Conservation (phyloP, 2,797 vertebrate genomes). For the Varecia variegata region DNA sequence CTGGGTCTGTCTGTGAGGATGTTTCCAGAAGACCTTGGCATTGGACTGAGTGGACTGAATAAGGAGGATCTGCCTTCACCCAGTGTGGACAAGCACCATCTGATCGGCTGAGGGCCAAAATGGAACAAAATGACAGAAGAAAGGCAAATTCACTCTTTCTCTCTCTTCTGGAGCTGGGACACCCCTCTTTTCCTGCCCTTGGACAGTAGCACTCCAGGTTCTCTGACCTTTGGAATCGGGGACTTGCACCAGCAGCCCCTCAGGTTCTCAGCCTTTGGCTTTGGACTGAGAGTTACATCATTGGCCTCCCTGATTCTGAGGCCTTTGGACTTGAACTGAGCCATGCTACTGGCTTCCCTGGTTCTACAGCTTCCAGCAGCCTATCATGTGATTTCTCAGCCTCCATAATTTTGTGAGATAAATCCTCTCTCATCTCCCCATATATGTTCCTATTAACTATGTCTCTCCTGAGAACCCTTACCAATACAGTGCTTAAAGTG, state of each 20-base stretch:
- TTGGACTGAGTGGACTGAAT: background rate
- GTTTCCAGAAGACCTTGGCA: background rate
- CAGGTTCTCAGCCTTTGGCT: background rate
- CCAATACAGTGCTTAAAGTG: background rate
- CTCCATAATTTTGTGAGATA: background rate
- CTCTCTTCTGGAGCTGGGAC: background rate
- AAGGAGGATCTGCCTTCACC: background rate
- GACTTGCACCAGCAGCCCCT: background rate
- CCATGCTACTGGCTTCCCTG: background rate
- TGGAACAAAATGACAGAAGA: background rate
- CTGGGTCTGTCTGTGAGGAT: background rate
- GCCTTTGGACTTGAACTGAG: background rate
- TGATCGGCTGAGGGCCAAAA: background rate
- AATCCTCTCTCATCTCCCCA: background rate
- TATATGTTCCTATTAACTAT: background rate
- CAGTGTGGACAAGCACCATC: background rate
- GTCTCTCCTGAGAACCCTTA: background rate
- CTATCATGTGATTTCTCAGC: background rate
- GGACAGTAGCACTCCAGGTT: background rate
- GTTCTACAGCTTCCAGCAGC: background rate
- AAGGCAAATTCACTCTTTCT: background rate
- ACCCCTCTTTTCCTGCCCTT: background rate
- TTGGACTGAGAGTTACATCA: background rate
- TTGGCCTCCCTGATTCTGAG: background rate
- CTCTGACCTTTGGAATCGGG: background rate